Evolutionary conservation across 2,797 vertebrate genomes (phyloP).

Genomic region (Gobionotothen gibberifrons): DNA sequence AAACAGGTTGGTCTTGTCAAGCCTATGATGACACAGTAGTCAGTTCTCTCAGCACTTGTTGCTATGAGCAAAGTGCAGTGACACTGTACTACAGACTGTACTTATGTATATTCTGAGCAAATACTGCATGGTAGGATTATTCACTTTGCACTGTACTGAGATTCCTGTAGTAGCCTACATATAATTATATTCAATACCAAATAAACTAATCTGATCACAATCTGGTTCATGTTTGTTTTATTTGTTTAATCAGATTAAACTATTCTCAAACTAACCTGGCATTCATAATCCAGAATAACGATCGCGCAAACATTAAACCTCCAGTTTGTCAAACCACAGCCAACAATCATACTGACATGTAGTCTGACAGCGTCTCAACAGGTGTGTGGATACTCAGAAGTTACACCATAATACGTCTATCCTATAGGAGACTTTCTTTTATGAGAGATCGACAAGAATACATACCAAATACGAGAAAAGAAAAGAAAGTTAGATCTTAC

Average conservation of each 20-base stretch:
- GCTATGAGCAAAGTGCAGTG: constrained; percentile 37
- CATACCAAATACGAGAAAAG: not conserved
- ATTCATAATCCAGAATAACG: not conserved
- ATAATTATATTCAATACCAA: not conserved
- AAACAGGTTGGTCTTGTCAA: constrained; percentile 87
- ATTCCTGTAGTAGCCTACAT: not conserved
- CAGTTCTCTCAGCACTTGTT: constrained; percentile 30
- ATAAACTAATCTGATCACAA: not conserved
- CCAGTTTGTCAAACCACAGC: not conserved
- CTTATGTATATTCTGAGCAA: constrained; percentile 1
- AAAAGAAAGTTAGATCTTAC: constrained; percentile 58
- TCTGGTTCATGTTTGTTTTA: not conserved
- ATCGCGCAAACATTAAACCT: not conserved
- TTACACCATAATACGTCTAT: constrained; percentile 39
- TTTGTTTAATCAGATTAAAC: not conserved
- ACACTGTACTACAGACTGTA: constrained; percentile 5
- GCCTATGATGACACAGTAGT: constrained; percentile 60
- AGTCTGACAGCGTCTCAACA: constrained; percentile 21
- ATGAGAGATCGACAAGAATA: not conserved
- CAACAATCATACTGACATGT: not conserved
- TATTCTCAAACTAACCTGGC: not conserved
- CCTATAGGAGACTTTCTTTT: not conserved
- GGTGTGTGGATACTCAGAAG: constrained; percentile 39
- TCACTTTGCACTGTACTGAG: not conserved
- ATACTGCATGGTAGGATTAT: not conserved